Evolutionary conservation across 2,113 vertebrate species (phyloP), one percentile per base, ranked within the genome.

Genomic region (Amia ocellicauda): DNA sequence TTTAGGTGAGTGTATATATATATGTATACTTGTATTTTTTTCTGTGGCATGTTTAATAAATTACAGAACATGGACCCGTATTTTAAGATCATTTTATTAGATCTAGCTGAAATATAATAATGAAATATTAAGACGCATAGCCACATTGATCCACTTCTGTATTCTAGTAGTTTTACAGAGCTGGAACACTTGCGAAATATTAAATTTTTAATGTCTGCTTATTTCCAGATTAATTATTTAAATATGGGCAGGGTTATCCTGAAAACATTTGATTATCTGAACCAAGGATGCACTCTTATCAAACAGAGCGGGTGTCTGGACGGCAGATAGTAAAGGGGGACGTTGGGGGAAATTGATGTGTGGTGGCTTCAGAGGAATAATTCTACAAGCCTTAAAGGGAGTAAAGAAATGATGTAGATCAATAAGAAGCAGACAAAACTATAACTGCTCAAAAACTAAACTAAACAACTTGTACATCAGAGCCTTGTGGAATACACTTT

Each of bases 191-290:
- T 17, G 57, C 54, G 43, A 68, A 60, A 50, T 61, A 68, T 72
- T 61, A 64, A 64, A 72, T 68, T 68, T 72, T 68, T 64, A 72
- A 42, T 62, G 42, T 64, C 54, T 60, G 31, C 65, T 72, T 60
- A 64, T 72, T 68, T 68, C 43, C 43, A 57, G 31, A 11, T 68
- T 61, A 68, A 72, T 72, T 68, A 72, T 72, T 72, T 61, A 72
- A 42, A 19, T 19, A 45, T 58, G 59, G 58, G 57, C 51, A 16
- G 57, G 49, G 61, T 60, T 49, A 59, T 43, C 56, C 41, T 50
- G 49, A 61, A 68, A 60, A 60, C 52, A 55, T 59, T 68, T 68
- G 66, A 68, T 68, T 72, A 61, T 63, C 36, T 65, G 58, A 53
- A 49, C 64, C 23, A 36, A 26, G 22, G 50, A 31, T 28, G n/a